Evolutionary conservation across 2,113 vertebrate species (phyloP).

Genomic region (Speoplatyrhinus poulsoni): DNA sequence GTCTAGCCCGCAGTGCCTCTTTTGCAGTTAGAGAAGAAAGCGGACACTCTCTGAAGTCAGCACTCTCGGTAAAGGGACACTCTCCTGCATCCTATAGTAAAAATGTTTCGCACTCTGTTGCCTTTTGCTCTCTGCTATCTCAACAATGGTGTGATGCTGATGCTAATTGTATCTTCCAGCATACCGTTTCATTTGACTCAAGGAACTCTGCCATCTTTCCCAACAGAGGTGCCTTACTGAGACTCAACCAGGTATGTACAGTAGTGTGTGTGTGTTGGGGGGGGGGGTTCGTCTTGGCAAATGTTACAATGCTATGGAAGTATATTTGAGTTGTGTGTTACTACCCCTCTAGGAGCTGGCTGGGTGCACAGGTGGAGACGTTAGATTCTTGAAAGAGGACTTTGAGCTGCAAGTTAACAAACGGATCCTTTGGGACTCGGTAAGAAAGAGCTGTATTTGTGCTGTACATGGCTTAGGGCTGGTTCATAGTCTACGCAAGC

Average conservation of each 20-base stretch:
- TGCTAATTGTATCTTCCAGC: constrained; percentile 72
- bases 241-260: constrained; percentile 86
- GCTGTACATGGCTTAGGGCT: not conserved
- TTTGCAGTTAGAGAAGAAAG: constrained; percentile 95
- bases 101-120: no score
- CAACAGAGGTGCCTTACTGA: constrained; percentile 86
- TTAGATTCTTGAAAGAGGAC: constrained; percentile 93
- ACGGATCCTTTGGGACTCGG: constrained; percentile 85
- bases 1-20: constrained; percentile 89
- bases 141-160: not conserved
- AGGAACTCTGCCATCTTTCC: constrained; percentile 93
- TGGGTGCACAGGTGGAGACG: constrained; percentile 91
- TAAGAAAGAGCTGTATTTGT: constrained; percentile 61
- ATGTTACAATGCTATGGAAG: not conserved
- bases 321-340: not conserved
- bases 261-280: not conserved
- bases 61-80: constrained; percentile 80
- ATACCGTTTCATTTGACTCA: constrained; percentile 89
- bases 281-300: not conserved
- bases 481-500: no score
- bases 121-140: not conserved
- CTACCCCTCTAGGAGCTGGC: constrained; percentile 84
- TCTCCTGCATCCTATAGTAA: not conserved
- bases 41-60: constrained; percentile 93
- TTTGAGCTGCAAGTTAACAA: constrained; percentile 92